Conservation (phyloP, 2,797 vertebrate species). For the Parauchenoglanis ngamensis region DNA sequence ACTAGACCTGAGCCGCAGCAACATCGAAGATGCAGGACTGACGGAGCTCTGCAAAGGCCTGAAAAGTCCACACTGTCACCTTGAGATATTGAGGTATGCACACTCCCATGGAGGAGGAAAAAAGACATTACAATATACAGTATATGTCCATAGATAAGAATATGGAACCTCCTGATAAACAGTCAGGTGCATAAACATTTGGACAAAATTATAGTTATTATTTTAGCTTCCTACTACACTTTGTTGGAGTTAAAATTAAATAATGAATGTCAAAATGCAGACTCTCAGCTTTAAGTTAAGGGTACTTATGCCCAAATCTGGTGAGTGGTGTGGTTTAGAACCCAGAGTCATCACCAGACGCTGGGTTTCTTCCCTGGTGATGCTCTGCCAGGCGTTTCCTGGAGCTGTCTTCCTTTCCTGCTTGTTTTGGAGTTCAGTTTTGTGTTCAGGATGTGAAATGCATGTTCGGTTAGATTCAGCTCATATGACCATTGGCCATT, state of each 20-base stretch:
- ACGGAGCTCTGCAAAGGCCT: slow-evolving; percentile 8
- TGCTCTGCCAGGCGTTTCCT: not conserved
- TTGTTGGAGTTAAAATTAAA: not conserved
- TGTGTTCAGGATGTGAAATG: not conserved
- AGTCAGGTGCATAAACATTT: not conserved
- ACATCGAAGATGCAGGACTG: not conserved
- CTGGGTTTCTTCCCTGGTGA: not conserved
- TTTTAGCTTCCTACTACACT: not conserved
- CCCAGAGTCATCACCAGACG: not conserved
- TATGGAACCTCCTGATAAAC: not conserved
- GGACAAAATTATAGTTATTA: not conserved
- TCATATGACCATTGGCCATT: not conserved
- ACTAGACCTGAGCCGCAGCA: slow-evolving; percentile 39
- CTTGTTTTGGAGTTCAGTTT: not conserved
- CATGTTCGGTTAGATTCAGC: not conserved
- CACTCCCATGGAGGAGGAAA: not conserved
- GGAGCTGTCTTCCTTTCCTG: not conserved
- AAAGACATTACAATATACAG: not conserved
- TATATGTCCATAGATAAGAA: not conserved
- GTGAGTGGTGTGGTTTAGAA: slow-evolving; percentile 48
- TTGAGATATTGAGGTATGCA: slow-evolving; percentile 41
- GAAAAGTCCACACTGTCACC: slow-evolving; percentile 28
- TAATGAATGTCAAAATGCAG: not conserved
- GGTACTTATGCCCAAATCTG: slow-evolving; percentile 54
- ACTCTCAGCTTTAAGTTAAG: not conserved